Conservation (phyloP, 2,888 invertebrate genomes). For the Colletes collaris region DNA sequence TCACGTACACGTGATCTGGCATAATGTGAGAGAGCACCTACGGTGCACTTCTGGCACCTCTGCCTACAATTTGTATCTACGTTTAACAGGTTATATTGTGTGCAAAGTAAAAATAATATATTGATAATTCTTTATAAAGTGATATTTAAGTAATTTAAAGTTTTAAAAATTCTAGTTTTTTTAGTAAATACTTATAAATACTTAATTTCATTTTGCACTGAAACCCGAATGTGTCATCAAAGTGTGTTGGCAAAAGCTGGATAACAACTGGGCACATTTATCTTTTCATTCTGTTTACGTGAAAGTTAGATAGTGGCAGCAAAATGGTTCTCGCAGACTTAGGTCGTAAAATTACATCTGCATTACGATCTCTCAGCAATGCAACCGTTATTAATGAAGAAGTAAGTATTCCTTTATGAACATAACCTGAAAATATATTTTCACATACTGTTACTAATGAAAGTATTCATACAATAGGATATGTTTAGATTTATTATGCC, state of each 20-base stretch:
- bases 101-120: slow-evolving; percentile 12
- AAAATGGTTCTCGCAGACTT: slow-evolving; percentile 99
- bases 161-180: slow-evolving; percentile 1
- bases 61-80: slow-evolving; percentile 26
- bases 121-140: slow-evolving; percentile 12
- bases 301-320: slow-evolving; percentile 52
- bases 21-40: too few relatives aligned
- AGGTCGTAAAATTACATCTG: slow-evolving; percentile 99
- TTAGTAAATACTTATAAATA: slow-evolving; percentile 9
- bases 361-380: slow-evolving; percentile 97
- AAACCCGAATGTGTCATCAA: slow-evolving; percentile 66
- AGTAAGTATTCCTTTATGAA: slow-evolving; percentile 84
- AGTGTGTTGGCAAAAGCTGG: slow-evolving; percentile 66
- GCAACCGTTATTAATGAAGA: slow-evolving; percentile 99
- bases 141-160: background rate
- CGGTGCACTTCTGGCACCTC: too few relatives aligned
- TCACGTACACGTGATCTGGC: too few relatives aligned
- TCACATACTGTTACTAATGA: slow-evolving; percentile 13
- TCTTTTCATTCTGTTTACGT: slow-evolving; percentile 46
- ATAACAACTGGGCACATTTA: slow-evolving; percentile 38
- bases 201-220: background rate
- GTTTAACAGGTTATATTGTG: slow-evolving; percentile 18
- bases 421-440: slow-evolving; percentile 59
- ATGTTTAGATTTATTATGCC: background rate
- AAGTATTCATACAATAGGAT: background rate